Evolutionary conservation across 2,888 invertebrate genomes (phyloP).

Genomic region (Drosophila mulleri): DNA sequence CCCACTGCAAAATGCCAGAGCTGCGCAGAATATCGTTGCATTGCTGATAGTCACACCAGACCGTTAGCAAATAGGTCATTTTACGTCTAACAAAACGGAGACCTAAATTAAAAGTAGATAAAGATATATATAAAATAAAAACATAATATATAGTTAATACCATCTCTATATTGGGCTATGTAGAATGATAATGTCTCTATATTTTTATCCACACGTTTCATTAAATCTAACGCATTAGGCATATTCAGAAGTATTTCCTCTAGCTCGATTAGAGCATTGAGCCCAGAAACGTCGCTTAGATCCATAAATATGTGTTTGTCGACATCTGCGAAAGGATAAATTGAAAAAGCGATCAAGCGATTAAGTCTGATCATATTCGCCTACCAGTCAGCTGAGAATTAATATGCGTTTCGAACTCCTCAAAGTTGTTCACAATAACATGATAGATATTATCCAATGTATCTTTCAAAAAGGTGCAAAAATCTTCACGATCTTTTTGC

Average conservation of each 20-base stretch:
- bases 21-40: not conserved
- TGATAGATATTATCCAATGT: conserved; percentile 5
- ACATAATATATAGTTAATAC: not conserved
- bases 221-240: conserved; percentile 87
- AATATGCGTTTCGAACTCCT: conserved; percentile 6
- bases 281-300: conserved; percentile 90
- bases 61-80: conserved; percentile 86
- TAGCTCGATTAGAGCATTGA: conserved; percentile 90
- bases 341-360: not conserved
- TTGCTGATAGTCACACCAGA: not conserved
- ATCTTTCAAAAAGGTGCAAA: conserved; percentile 18
- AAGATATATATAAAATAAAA: not conserved
- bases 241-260: conserved; percentile 90
- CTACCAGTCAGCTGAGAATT: not conserved
- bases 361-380: not conserved
- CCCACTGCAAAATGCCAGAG: not conserved
- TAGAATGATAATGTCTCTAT: not conserved
- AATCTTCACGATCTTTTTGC: not conserved
- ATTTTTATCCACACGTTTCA: conserved; percentile 87
- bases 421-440: conserved; percentile 10
- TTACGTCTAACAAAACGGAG: conserved; percentile 88
- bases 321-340: conserved; percentile 72
- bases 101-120: conserved; percentile 84
- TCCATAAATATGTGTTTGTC: conserved; percentile 88
- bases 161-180: not conserved